phyloP scores from a whole-genome alignment of 1,140 invertebrate species.

The Zelostemma sp. region DNA sequence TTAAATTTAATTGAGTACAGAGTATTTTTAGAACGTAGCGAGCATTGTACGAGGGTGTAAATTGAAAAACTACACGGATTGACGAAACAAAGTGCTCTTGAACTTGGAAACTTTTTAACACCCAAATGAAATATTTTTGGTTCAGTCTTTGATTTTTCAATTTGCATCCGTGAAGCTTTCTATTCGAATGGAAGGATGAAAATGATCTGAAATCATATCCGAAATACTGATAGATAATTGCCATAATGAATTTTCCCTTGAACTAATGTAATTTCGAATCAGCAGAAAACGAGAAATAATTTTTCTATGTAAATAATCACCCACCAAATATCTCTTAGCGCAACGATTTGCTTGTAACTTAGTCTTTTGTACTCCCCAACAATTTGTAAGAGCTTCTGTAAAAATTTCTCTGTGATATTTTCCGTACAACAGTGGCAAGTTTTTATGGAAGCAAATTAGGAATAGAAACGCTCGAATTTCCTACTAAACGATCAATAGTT shows the following conservation, averaged over 20 bases:
- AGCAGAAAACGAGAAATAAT: too few relatives aligned
- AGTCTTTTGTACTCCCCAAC: background rate
- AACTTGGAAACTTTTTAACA: constrained; percentile 15
- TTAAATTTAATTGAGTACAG: constrained; percentile 20
- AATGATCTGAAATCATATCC: too few relatives aligned
- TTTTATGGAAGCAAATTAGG: constrained; percentile 6
- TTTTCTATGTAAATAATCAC: too few relatives aligned
- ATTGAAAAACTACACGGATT: constrained; percentile 9
- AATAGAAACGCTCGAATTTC: background rate
- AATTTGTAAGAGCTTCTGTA: background rate
- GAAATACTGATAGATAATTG: too few relatives aligned
- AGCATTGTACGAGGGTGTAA: constrained; percentile 6
- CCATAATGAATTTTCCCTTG: too few relatives aligned
- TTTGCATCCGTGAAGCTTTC: background rate
- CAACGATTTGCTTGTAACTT: background rate
- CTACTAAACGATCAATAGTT: constrained; percentile 7
- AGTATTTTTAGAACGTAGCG: constrained; percentile 10
- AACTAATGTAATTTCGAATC: too few relatives aligned
- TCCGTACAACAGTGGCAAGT: background rate
- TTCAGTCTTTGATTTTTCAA: background rate
- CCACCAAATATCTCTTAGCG: background rate
- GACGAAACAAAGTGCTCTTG: constrained; percentile 32
- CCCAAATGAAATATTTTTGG: background rate
- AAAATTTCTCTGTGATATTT: constrained; percentile 1
- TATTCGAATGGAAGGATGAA: background rate